Evolutionary conservation across 2,113 vertebrate genomes (phyloP).

Genomic region (Scomber scombrus): DNA sequence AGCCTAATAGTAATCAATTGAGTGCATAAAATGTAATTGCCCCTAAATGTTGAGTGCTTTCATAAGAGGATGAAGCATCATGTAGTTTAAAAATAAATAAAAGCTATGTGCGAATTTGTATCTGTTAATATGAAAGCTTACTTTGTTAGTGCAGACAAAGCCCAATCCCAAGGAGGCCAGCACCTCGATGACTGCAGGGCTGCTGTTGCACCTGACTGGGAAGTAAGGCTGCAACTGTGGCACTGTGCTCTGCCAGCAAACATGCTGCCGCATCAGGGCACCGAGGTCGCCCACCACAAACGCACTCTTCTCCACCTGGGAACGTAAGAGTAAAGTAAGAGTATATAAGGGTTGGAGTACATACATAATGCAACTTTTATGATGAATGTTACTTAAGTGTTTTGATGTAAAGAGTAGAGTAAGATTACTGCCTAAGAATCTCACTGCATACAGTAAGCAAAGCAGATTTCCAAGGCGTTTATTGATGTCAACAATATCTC

Average conservation of each 20-base stretch:
- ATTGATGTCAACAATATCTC: too few relatives aligned
- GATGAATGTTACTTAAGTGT: too few relatives aligned
- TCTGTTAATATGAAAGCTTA: slow-evolving; percentile 71
- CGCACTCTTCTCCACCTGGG: slow-evolving; percentile 92
- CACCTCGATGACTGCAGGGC: slow-evolving; percentile 93
- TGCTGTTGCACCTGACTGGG: slow-evolving; percentile 93
- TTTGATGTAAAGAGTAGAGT: too few relatives aligned
- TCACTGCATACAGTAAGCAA: too few relatives aligned
- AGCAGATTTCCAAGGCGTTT: too few relatives aligned
- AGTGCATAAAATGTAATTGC: slow-evolving; percentile 26
- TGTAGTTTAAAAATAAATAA: background rate
- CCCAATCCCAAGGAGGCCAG: slow-evolving; percentile 93
- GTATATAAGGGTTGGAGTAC: background rate
- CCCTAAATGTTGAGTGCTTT: slow-evolving; percentile 30
- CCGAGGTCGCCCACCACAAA: slow-evolving; percentile 98
- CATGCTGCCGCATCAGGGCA: slow-evolving; percentile 92
- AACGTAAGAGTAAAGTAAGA: slow-evolving; percentile 14
- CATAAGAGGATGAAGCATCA: slow-evolving; percentile 47
- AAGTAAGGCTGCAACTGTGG: slow-evolving; percentile 94
- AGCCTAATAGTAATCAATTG: too few relatives aligned
- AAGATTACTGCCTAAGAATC: too few relatives aligned
- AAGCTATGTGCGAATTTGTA: background rate
- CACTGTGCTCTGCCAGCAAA: slow-evolving; percentile 90
- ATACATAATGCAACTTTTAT: background rate
- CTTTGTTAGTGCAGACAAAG: slow-evolving; percentile 96